These are phyloP conservation scores for Oxystoma pomonae DNA, from an alignment of 2,888 invertebrate species.

Conservation along the genomic window DNA sequence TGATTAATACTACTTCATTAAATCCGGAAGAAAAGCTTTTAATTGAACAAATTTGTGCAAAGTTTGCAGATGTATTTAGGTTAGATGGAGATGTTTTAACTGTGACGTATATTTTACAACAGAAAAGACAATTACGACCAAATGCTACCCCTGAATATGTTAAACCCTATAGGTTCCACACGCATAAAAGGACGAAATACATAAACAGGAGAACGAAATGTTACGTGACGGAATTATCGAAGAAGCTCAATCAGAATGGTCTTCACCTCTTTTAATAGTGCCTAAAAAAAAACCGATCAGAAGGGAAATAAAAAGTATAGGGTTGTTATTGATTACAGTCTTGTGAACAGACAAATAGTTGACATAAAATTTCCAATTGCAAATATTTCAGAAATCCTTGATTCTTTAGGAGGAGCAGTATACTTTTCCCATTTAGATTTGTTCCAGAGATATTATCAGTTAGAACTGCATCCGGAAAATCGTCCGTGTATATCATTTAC, in stretches of 20 bases:
- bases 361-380: too few species aligned
- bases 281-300: slow-evolving; percentile 24
- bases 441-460: slow-evolving; percentile 31
- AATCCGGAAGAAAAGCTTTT: slow-evolving; percentile 15
- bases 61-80: slow-evolving; percentile 25
- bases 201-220: slow-evolving; percentile 27
- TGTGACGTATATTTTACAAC: slow-evolving; percentile 27
- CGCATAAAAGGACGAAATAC: slow-evolving; percentile 27
- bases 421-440: slow-evolving; percentile 20
- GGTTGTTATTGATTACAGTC: slow-evolving; percentile 16
- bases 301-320: too few species aligned
- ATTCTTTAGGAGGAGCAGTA: too few species aligned
- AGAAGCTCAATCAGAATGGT: slow-evolving; percentile 23
- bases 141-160: slow-evolving; percentile 18
- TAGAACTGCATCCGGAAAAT: slow-evolving; percentile 22
- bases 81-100: slow-evolving; percentile 25
- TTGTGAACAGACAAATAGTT: slow-evolving; percentile 4
- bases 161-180: slow-evolving; percentile 13
- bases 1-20: slow-evolving; percentile 17
- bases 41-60: slow-evolving; percentile 21
- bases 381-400: too few species aligned
- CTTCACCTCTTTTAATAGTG: slow-evolving; percentile 23
- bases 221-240: slow-evolving; percentile 25
- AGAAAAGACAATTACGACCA: slow-evolving; percentile 24
- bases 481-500: slow-evolving; percentile 28